Base-by-base conservation (phyloP, 2,888 invertebrate species). In the Hoplodrina blanda region DNA sequence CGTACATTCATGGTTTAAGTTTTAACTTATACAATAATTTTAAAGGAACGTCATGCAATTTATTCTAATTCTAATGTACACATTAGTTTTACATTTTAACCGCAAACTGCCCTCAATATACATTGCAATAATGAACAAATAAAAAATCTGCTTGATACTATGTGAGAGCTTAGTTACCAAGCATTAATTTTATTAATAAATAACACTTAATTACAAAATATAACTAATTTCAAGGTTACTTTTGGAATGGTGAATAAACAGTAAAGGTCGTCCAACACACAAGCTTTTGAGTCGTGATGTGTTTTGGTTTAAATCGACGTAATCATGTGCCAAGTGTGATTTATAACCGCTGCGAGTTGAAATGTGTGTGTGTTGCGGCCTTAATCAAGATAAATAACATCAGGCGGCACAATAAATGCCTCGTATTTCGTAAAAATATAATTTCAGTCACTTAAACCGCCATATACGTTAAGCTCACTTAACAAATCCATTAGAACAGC, bases 171-270 rank as follows among this genome's bases (percentile, higher is more conserved):
- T 78, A 66, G 49, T 56, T 61, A 66, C 60, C 71, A 68, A 80
- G 75, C 69, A 62, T 73, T 61, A 62, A 77, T 76, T 82, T 79
- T 74, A 84, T 69, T 57, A 80, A 84, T 84, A 83, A 85, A 85
- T 83, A 83, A 74, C 72, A 80, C 80, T 82, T 83, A 85, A 82
- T 63, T 75, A 79, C 70, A 81, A 74, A 76, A 76, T 82, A 83
- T 70, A 78, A 75, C 72, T 85, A 80, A 81, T 77, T 83, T 78
- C 73, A 78, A 73, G 56, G 68, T 82, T 78, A 59, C 62, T 81
- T 82, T 82, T 85, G 84, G 85, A 85, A 85, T 86, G 82, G 83
- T 85, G 61, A 80, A 74, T 79, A 81, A 69, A 61, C 60, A 69
- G 60, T 61, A 56, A 30, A 20, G 30, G 57, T 46, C 37, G 37